phyloP scores from a whole-genome alignment of 2,797 vertebrate genomes.

The Meda fulgida region DNA sequence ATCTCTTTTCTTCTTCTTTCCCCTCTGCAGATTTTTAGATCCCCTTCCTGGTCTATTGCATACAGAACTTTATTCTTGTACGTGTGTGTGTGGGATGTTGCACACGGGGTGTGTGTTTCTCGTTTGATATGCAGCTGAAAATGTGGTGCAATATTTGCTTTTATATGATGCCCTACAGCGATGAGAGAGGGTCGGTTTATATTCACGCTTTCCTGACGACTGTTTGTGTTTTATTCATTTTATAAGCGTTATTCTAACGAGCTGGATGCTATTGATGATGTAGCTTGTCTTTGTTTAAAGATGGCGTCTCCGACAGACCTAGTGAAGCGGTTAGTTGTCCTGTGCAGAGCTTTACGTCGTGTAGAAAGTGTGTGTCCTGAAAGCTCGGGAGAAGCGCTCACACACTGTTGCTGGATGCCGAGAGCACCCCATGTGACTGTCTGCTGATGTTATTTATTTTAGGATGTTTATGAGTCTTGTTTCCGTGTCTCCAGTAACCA shows the following conservation, averaged over 20 bases:
- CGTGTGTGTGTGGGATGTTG: conserved; percentile 72
- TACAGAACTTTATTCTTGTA: conserved; percentile 78
- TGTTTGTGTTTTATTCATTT: conserved; percentile 72
- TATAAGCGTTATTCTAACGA: conserved; percentile 59
- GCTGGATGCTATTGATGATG: conserved; percentile 59
- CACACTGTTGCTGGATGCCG: conserved; percentile 51
- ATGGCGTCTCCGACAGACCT: conserved; percentile 65
- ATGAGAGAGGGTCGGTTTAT: conserved; percentile 62
- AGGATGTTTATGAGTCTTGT: conserved; percentile 52
- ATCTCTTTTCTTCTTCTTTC: conserved; percentile 37
- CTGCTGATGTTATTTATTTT: conserved; percentile 76
- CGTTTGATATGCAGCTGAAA: conserved; percentile 74
- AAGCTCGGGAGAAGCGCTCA: conserved; percentile 15
- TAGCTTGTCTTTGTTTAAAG: conserved; percentile 61
- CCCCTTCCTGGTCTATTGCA: conserved; percentile 67
- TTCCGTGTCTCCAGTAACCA: conserved; percentile 5
- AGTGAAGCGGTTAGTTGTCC: conserved; percentile 64
- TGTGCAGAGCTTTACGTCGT: conserved; percentile 73
- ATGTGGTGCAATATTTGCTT: conserved; percentile 82
- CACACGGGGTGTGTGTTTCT: conserved; percentile 64
- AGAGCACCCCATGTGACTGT: conserved; percentile 57
- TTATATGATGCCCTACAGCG: conserved; percentile 62
- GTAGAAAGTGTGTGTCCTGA: conserved; percentile 63
- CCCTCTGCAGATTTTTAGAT: conserved; percentile 64
- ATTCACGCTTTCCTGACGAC: conserved; percentile 66